These are phyloP conservation scores for Drosophila sordidapex DNA, from an alignment of 2,888 invertebrate genomes.

Conservation along the genomic window DNA sequence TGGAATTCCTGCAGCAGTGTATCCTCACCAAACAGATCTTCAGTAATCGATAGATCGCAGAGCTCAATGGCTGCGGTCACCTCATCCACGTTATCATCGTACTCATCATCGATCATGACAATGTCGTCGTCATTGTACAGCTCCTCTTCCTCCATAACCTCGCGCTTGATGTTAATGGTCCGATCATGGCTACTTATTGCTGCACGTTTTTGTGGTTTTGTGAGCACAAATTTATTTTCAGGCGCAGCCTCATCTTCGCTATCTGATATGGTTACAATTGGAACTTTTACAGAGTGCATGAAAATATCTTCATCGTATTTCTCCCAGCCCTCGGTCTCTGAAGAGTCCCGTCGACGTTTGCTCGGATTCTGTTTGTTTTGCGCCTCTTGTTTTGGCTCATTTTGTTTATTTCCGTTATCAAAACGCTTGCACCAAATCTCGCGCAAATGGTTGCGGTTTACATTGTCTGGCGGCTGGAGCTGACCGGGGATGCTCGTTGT, in stretches of 20 bases:
- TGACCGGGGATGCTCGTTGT: background rate
- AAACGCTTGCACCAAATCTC: too few species aligned
- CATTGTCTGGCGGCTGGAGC: background rate
- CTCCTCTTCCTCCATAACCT: constrained; percentile 80
- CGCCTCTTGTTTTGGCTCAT: background rate
- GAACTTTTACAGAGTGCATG: constrained; percentile 54
- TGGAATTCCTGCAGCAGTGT: constrained; percentile 82
- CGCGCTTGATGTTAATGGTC: constrained; percentile 80
- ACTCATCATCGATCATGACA: constrained; percentile 80
- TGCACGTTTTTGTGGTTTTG: background rate
- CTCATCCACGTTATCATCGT: constrained; percentile 48
- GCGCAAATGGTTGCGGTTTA: too few species aligned
- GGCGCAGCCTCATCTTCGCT: constrained; percentile 55
- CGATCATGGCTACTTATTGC: constrained; percentile 68
- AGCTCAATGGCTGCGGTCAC: constrained; percentile 67
- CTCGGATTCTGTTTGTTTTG: background rate
- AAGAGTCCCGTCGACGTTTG: constrained; percentile 70
- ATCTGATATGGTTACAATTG: constrained; percentile 70
- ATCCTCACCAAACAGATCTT: constrained; percentile 83
- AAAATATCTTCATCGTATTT: constrained; percentile 81
- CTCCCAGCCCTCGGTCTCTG: constrained; percentile 43
- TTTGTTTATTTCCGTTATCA: background rate
- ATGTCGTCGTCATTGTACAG: constrained; percentile 73
- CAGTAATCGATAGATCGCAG: constrained; percentile 81
- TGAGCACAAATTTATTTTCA: background rate